Evolutionary conservation across 1,140 invertebrate species (phyloP), one percentile per base, ranked within the genome.

Genomic region (Rhizoglyphus robini): DNA sequence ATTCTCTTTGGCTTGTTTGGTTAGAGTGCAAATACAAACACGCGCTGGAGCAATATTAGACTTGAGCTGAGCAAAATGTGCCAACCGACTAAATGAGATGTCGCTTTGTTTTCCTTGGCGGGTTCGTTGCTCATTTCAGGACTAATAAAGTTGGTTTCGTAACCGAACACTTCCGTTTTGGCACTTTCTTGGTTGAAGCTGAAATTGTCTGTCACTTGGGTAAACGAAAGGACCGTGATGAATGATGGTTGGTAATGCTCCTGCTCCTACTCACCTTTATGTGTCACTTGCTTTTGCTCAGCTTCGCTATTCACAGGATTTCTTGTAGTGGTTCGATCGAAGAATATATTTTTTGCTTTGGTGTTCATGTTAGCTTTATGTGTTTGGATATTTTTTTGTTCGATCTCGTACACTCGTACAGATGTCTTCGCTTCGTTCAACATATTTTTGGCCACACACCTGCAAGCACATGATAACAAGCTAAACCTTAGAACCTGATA

Each of bases 401-500:
- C n/a, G 3, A 15, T 41, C 27, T 60, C 58, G 8, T 29, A 60
- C 15, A 60, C 15, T 20, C 29, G 58, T 38, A 60, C 15, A 38
- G 29, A 30, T 25, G 5, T 38, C 34, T 64, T 67, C 4, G 88
- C 92, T 76, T 92, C 88, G 65, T 90, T 90, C 61, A 89, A 79
- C 29, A 88, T 88, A 81, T 93, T 93, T 77, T 92, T 93, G 41
- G 88, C 90, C 2, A 92, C 86, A 74, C 90, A 94, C n/a, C n/a
- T n/a, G n/a, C n/a, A n/a, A n/a, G n/a, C n/a, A n/a, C n/a, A n/a
- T n/a, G n/a, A n/a, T n/a, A n/a, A n/a, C n/a, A n/a, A n/a, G n/a
- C n/a, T n/a, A n/a, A n/a, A n/a, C n/a, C n/a, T n/a, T n/a, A n/a
- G n/a, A n/a, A n/a, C n/a, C n/a, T n/a, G n/a, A n/a, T n/a, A n/a